A percentile compares a stretch with the other conserved stretches of the same genome.
These are phyloP conservation scores for Oriolus oriolus DNA, from an alignment of 2,113 vertebrate species.

Conservation along the genomic window DNA sequence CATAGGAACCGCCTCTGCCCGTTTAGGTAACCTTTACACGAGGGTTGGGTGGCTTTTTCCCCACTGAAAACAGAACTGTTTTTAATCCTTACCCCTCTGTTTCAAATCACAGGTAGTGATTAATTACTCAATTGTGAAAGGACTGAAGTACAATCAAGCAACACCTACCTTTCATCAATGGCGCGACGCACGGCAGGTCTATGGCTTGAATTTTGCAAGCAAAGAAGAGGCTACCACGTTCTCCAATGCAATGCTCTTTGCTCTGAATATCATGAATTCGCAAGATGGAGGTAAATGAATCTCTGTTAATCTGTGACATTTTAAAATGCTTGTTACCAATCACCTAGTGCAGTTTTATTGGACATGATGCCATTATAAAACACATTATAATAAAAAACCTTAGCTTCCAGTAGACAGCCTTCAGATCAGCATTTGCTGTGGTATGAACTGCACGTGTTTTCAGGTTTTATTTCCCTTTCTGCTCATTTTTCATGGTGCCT, in stretches of 20 bases:
- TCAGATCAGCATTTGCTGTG: not conserved
- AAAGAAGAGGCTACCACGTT: slow-evolving; percentile 98
- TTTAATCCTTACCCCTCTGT: not conserved
- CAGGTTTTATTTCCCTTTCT: not conserved
- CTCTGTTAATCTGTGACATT: not conserved
- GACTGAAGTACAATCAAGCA: slow-evolving; percentile 98
- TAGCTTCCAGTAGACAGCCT: not conserved
- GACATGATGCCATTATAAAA: not conserved
- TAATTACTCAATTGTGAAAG: slow-evolving; percentile 99
- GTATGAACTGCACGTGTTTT: not conserved
- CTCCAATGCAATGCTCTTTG: slow-evolving; percentile 97
- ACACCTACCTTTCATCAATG: slow-evolving; percentile 98
- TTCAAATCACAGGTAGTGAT: slow-evolving; percentile 88
- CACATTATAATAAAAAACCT: not conserved
- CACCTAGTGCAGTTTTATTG: not conserved
- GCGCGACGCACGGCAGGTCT: slow-evolving; percentile 96
- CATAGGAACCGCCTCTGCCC: not conserved
- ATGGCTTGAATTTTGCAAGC: slow-evolving; percentile 97
- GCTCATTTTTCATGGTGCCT: not conserved
- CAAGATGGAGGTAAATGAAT: slow-evolving; percentile 88
- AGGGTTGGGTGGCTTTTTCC: not conserved
- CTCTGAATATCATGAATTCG: slow-evolving; percentile 95
- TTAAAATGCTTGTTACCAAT: not conserved
- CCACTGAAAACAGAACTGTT: not conserved
- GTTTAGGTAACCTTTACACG: not conserved